Base-by-base conservation (phyloP, 2,888 invertebrate species). In the Tinea pellionella region DNA sequence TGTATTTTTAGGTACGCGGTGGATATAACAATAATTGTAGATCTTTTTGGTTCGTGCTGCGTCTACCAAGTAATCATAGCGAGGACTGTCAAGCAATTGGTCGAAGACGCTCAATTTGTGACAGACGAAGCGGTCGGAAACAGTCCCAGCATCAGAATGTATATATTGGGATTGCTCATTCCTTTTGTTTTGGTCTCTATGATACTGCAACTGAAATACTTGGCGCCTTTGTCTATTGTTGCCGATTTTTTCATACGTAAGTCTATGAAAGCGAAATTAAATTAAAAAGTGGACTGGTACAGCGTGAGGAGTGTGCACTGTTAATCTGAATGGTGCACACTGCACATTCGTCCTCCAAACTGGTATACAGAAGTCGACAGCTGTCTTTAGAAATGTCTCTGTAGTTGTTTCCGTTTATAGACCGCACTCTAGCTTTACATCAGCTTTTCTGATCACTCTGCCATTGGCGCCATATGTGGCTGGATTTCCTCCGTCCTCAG, bases 151-250 rank as follows among this genome's bases (percentile, higher is more conserved):
- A 59, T 69, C 2, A 64, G 70, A 15, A 18, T 67, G 0, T 73
- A 73, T 13, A 64, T 77, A 3, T 9, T 69, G 1, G 29, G 58
- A 0, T 59, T 78, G 0, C 47, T 77, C 1, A 0, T 76, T 0
- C 79, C 80, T 0, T 73, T 70, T 41, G 59, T 72, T 0, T 60
- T 73, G 0, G 63, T 80, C 0, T 71, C 71, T 37, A 74, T 78
- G 75, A 71, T 77, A n/a, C 71, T 69, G 0, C 63, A 67, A 0
- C 32, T 79, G 24, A 78, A 78, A 61, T 70, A 70, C 32, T 61
- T 80, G 0, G 78, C 79, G 0, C 78, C 78, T 1, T 78, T 80
- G 37, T 75, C 78, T 0, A 63, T 79, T 1, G 66, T 74, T 0
- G 74, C 72, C 1, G 72, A 77, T 60, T 2, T 68, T 0, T 72